Evolutionary conservation across 1,140 invertebrate species (phyloP).

Genomic region (Saxidomus purpurata): DNA sequence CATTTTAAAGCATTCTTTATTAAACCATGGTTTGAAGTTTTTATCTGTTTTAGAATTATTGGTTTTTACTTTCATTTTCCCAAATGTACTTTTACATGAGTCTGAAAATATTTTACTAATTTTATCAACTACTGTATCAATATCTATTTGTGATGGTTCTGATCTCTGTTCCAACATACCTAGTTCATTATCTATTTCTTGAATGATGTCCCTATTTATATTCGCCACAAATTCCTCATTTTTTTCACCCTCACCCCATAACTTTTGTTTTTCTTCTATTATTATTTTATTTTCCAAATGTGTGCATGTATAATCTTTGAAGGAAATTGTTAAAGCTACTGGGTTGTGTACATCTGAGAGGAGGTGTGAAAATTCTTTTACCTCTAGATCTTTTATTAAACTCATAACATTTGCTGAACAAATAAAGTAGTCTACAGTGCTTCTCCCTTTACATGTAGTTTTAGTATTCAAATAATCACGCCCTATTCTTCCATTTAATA

Average conservation of each 20-base stretch:
- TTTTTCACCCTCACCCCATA: no score
- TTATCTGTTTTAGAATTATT: neutral
- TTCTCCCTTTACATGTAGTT: neutral
- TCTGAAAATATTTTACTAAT: neutral
- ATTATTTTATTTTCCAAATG: no score
- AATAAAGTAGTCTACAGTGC: neutral
- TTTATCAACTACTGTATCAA: neutral
- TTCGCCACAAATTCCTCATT: no score
- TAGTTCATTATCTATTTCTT: no score
- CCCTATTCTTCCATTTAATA: neutral
- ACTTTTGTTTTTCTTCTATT: no score
- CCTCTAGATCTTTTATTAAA: neutral
- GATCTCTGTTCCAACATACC: no score
- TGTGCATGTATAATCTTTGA: no score
- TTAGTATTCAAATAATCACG: neutral
- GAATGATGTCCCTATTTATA: no score
- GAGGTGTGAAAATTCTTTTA: neutral
- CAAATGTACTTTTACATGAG: neutral
- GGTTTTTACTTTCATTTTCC: neutral
- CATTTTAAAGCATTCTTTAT: neutral
- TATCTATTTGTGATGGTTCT: neutral
- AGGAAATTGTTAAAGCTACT: no score
- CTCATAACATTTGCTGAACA: neutral
- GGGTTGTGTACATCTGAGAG: neutral
- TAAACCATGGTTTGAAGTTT: neutral